Base-by-base conservation (phyloP, 2,888 invertebrate genomes). In the Drosophila aldrichi region DNA sequence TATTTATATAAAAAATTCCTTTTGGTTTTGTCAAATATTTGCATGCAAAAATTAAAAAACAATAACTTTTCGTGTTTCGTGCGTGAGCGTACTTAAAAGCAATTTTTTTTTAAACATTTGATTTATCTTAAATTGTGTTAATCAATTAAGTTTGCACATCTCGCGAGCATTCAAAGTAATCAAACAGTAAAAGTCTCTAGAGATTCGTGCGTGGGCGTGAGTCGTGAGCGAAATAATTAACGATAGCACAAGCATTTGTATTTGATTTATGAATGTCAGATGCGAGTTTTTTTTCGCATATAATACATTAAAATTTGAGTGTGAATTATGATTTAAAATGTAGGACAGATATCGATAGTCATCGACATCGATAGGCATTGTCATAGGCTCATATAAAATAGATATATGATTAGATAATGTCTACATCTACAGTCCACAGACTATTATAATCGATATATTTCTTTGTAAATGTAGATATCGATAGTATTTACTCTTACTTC, bases 171-270 rank as follows among this genome's bases (percentile, higher is more conserved):
- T 32, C 0, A 49, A 48, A 49, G 1, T 10, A 22, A 38, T 22
- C 36, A 52, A 52, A 38, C 36, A 38, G 20, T n/a, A 22, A 22
- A 25, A 52, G 22, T 52, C 36, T 25, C 38, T 10, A 0, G 22
- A 7, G n/a, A 38, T n/a, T 36, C n/a, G 6, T 22, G 36, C 52
- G 16, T 25, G 52, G 16, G 52, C 55, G 46, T 43, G 25, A 36
- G 29, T 32, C 66, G 40, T 40, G 64, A 32, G 70, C 29, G 7
- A 25, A 18, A 3, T 6, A 32, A 34, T 49, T 49, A 20, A 49
- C 32, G n/a, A 12, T 10, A 7, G 16, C n/a, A 18, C 12, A 32
- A 6, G 32, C 2, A 14, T 34, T 34, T 34, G 0, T 29, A 1
- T 5, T 8, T 18, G 34, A 32, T 49, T 49, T 49, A 34, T 20